Base-by-base conservation (phyloP, 1,140 invertebrate species). In the Brachionus rubens region DNA sequence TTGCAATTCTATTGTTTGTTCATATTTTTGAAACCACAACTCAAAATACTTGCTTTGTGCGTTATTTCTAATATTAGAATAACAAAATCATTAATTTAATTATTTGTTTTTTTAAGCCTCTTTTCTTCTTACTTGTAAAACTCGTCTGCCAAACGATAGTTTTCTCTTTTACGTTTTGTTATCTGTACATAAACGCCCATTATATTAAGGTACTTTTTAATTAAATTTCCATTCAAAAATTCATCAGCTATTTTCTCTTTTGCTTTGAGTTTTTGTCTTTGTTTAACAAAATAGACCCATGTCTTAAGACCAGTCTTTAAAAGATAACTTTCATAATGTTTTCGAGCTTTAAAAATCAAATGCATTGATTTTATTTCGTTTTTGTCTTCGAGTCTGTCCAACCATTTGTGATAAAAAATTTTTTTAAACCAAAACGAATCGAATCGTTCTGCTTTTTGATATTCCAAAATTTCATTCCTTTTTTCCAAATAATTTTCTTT, bases 291-390 rank as follows among this genome's bases (percentile, higher is more conserved):
- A 33, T 72, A 54, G 19, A 19, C 28, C 68, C 68, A 72, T 19
- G 50, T 36, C 12, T 16, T 40, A 1, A 72, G 40, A 7, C 46
- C 46, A 40, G 46, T 36, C 5, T 33, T 10, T 10, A 36, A 24
- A 40, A 72, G 36, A 50, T 72, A 50, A 40, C 19, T 50, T n/a
- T 72, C 68, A 48, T 50, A 72, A 14, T 72, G 68, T 40, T 72
- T 72, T 72, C 19, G 30, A 14, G 46, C 68, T 36, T 48, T 54
- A n/a, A 50, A 72, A 16, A 50, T 14, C 24, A 72, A 48, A 50
- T 72, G 68, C 46, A 72, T 33, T 21, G 43, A 50, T 54, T 72
- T 72, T 10, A 72, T 72, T 19, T 72, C 68, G 3, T 50, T 54
- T 72, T 50, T 72, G 6, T 72, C 68, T 2, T 72, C 68, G 3